These are phyloP conservation scores for Myzus persicae DNA, from an alignment of 1,140 invertebrate genomes.

Conservation along the genomic window DNA sequence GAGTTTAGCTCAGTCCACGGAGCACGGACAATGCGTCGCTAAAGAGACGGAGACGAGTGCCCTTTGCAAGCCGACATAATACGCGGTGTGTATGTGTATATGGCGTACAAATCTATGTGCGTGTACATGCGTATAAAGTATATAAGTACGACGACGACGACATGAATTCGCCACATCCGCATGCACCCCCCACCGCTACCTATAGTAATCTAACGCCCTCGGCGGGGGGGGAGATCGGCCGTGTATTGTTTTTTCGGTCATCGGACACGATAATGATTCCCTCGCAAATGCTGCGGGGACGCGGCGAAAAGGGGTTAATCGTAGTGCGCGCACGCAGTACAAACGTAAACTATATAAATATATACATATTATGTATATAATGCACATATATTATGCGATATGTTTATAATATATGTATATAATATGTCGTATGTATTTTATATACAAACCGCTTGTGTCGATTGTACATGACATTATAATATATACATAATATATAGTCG, in stretches of 20 bases:
- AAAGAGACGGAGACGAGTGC: slow-evolving; percentile 54
- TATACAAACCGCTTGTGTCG: not conserved
- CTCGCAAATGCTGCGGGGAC: not conserved
- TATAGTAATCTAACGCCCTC: not conserved
- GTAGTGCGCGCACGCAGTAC: not conserved
- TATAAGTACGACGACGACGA: not conserved
- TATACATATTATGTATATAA: not conserved
- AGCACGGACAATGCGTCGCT: slow-evolving; percentile 50
- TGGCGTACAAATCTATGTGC: not conserved
- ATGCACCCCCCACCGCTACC: not conserved
- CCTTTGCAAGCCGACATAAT: not conserved
- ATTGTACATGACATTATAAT: not conserved
- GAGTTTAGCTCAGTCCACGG: slow-evolving; percentile 51
- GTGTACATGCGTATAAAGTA: slow-evolving; percentile 11
- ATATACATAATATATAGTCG: too few relatives aligned
- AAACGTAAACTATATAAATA: not conserved
- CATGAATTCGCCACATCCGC: not conserved
- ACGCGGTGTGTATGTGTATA: not conserved
- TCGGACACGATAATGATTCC: slow-evolving; percentile 6
- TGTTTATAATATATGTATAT: not conserved
- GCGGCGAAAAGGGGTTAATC: not conserved
- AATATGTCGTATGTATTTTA: not conserved
- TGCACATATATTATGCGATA: too few relatives aligned
- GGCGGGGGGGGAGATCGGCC: not conserved
- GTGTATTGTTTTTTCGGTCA: slow-evolving; percentile 26